Evolutionary conservation across 2,113 vertebrate genomes (phyloP).

Genomic region (Menidia beryllina): DNA sequence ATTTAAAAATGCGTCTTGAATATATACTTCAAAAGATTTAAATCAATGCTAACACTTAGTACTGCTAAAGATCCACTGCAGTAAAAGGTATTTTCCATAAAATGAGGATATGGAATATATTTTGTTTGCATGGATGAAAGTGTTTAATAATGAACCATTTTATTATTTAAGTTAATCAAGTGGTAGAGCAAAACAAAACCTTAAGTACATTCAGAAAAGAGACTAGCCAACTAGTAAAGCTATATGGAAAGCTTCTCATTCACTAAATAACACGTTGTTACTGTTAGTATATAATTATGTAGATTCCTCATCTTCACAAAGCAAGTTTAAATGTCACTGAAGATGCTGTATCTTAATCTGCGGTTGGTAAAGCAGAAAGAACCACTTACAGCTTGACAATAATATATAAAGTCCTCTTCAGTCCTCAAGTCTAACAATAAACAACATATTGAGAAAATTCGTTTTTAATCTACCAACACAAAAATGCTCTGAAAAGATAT

Average conservation of each 20-base stretch:
- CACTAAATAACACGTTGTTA: background rate
- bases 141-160: background rate
- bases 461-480: constrained; percentile 24
- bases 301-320: background rate
- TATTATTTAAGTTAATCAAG: background rate
- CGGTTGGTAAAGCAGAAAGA: too few relatives aligned
- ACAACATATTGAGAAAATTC: constrained; percentile 20
- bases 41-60: background rate
- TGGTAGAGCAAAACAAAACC: background rate
- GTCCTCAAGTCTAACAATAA: constrained; percentile 9
- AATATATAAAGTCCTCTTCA: background rate
- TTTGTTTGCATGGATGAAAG: background rate
- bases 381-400: constrained; percentile 42
- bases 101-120: background rate
- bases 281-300: background rate
- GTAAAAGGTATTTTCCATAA: background rate
- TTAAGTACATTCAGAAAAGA: background rate
- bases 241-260: background rate
- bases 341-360: constrained; percentile 21
- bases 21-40: background rate
- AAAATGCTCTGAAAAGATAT: constrained; percentile 28
- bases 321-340: background rate
- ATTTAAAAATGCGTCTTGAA: background rate
- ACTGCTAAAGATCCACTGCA: too few relatives aligned
- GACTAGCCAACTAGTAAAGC: background rate